Base-by-base conservation (phyloP, 2,797 vertebrate species). In the Crenichthys baileyi region DNA sequence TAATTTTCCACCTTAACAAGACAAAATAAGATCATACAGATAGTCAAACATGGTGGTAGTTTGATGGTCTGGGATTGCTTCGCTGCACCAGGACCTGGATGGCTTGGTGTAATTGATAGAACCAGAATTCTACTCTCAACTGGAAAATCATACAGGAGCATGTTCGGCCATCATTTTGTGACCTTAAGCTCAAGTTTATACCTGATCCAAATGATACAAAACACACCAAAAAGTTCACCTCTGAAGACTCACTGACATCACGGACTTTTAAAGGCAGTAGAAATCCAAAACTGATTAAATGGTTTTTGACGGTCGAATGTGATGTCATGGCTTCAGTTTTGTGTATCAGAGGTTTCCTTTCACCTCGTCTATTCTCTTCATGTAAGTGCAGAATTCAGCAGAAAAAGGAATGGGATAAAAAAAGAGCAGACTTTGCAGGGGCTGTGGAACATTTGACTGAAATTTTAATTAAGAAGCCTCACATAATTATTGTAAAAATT, bases 371-470 rank as follows among this genome's bases (percentile, higher is more conserved):
- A 61, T 8, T 31, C 60, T 63, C 16, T 51, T 48, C 44, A 48
- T 48, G 15, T 31, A 61, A 31, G 18, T 18, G 29, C 60, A 61
- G 12, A 61, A 61, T 31, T 31, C 2, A 61, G 26, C 31, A 16
- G 9, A 63, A 63, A 63, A 18, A 18, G 0, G 7, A 36, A 20
- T 20, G 6, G 29, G 18, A 36, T 63, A 16, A 63, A 63, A 63
- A 63, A 5, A 36, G 18, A 51, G 50, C 50, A 16, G 50, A 50
- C 48, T 50, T 50, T 12, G 48, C 48, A 50, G 48, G 12, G 12
- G 48, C 26, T 65, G 31, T 65, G n/a, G 13, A 79, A 15, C 36
- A 70, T 44, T 77, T n/a, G 65, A 46, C 72, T 56, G 29, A 70
- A 58, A 13, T 9, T 11, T 60, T 41, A 20, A 1, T 5, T 8